Conservation (phyloP, 2,113 vertebrate genomes). For the Danionella cerebrum region DNA sequence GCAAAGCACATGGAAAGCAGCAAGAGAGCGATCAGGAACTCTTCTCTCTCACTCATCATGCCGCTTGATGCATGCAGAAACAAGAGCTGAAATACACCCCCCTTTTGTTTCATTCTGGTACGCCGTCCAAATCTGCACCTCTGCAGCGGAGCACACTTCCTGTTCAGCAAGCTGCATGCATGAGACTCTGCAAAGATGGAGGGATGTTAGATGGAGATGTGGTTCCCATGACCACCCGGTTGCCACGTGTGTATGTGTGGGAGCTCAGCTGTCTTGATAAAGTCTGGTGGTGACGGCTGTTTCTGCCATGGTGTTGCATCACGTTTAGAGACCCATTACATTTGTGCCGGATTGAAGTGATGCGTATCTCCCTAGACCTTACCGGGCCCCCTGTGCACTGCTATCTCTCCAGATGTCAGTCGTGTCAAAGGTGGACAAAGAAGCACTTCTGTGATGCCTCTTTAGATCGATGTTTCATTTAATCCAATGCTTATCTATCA, state of each 20-base stretch:
- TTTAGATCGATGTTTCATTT: background rate
- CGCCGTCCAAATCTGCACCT: background rate
- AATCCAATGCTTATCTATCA: background rate
- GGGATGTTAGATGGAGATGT: background rate
- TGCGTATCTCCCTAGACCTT: background rate
- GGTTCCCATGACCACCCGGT: background rate
- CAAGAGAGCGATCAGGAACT: background rate
- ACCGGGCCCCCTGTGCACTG: background rate
- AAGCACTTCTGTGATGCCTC: background rate
- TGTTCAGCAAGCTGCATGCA: slow-evolving; percentile 31
- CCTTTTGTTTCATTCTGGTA: slow-evolving; percentile 43
- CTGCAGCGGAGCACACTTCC: slow-evolving; percentile 32
- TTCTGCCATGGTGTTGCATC: slow-evolving; percentile 6
- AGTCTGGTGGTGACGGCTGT: background rate
- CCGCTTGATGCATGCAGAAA: background rate
- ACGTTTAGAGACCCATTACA: background rate
- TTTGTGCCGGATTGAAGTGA: background rate
- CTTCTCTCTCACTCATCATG: slow-evolving; percentile 2
- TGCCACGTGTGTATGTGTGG: background rate
- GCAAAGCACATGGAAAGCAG: slow-evolving; percentile 50
- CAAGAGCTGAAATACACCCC: background rate
- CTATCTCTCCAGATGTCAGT: background rate
- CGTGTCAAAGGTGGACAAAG: background rate
- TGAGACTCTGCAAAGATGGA: background rate
- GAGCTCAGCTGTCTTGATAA: background rate